Evolutionary conservation across 2,797 vertebrate genomes (phyloP), one percentile per base, ranked within the genome.

Genomic region (Hipposideros larvatus): DNA sequence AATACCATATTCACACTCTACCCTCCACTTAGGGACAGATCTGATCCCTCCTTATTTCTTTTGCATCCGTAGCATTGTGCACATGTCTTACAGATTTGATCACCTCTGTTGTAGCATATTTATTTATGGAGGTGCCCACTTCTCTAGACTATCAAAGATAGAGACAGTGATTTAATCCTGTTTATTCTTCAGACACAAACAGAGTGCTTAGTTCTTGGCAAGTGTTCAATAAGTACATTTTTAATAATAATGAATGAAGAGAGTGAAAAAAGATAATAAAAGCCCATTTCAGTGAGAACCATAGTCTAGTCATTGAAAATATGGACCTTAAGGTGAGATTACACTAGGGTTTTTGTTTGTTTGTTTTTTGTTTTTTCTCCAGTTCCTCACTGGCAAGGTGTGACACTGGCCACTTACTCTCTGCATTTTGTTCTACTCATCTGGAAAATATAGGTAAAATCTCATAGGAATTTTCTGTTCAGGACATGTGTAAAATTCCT

Each of bases 151-250:
- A 41, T 92, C 5, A 63, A 80, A 80, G 46, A 92, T 13, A 80
- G 24, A 91, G 19, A 78, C 3, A 55, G 2, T 5, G 14, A 90
- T 37, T 87, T 75, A 87, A 90, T 91, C 24, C 31, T 24, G 3
- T 78, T 77, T 96, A 63, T 94, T 91, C 48, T 66, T 28, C 57
- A 43, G 21, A 21, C 37, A 48, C 48, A n/a, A 77, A 91, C 87
- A 48, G 28, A 82, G 7, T 31, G 26, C 8, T 89, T 55, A 78
- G 41, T 4, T 28, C n/a, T 82, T 88, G 6, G 7, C 70, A 90
- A 74, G 14, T 21, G 26, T 48, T 71, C 63, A 66, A 24, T 73
- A 82, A 78, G 78, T 71, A 41, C 22, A 83, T 96, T 87, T 78
- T 57, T 18, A 87, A 51, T 91, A 65, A 57, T 66, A 94, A 61